phyloP scores from a whole-genome alignment of 1,140 invertebrate genomes.

The Drosophila littoralis region DNA sequence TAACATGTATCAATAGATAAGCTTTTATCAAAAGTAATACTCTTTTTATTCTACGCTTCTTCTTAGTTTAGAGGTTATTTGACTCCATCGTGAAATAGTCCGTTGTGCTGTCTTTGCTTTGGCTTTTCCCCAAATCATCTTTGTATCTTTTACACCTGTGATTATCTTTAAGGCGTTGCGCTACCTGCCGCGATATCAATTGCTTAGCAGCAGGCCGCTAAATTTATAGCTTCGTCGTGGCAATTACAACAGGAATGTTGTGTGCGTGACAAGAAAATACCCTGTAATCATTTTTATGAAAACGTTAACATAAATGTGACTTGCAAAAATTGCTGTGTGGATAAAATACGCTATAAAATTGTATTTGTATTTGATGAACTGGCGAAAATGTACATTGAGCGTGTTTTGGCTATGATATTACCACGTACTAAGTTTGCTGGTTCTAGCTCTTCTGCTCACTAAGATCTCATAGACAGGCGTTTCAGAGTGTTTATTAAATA shows the following conservation, averaged over 20 bases:
- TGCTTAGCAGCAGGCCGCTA: constrained; percentile 22
- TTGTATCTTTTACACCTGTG: background rate
- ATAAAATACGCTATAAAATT: no score
- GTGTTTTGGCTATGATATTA: no score
- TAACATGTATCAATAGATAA: background rate
- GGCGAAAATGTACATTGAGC: no score
- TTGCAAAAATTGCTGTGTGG: background rate
- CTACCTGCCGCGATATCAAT: constrained; percentile 1
- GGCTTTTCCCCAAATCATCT: background rate
- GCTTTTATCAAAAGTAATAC: background rate
- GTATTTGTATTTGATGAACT: no score
- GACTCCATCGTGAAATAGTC: no score
- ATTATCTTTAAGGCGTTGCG: background rate
- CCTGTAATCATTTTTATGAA: background rate
- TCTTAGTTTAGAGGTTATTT: background rate
- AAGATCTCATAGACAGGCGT: no score
- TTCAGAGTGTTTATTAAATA: background rate
- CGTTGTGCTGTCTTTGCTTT: background rate
- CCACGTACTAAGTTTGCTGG: no score
- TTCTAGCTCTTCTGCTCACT: no score
- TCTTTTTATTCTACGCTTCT: background rate
- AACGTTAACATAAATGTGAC: no score
- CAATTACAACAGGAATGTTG: constrained; percentile 25
- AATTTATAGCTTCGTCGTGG: constrained; percentile 47
- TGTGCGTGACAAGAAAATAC: background rate